Evolutionary conservation across 2,797 vertebrate genomes (phyloP), one percentile per base, ranked within the genome.

Genomic region (Anguilla anguilla): DNA sequence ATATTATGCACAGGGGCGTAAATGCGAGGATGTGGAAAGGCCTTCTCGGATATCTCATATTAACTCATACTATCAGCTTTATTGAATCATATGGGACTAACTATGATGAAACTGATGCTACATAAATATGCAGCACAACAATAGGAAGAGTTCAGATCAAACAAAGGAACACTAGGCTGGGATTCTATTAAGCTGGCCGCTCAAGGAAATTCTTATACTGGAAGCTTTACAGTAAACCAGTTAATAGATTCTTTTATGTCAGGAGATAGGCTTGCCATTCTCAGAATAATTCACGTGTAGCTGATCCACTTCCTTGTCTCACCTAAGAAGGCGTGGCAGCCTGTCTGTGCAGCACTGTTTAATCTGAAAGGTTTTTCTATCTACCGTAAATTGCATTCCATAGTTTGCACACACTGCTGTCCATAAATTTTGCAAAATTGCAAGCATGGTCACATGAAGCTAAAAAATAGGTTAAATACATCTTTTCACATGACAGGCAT

Each of bases 131-230:
- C 22, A 22, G 17, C 22, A 39, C 11, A 84, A 61, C 28, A 61
- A 31, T 4, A 84, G n/a, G 0, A 84, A 55, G 4, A 6, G n/a
- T 57, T 84, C 15, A 7, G 6, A 15, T 15, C 35, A 55, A n/a
- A 82, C 22, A 85, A 22, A 39, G 43, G 15, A 46, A 82, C 59
- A 1, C 35, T 53, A 79, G 74, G 13, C 69, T 83, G 79, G 46
- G 43, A 51, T 46, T 19, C 57, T 64, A 49, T 59, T 28, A 43
- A 28, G 6, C 55, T 25, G 43, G 17, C 13, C 17, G 35, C 28
- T 83, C 86, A 59, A 87, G 86, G 86, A 87, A 87, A 83, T 28
- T 25, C 15, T 25, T 25, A 59, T 59, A 61, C n/a, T 6, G 43
- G 25, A 28, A 19, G 46, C 46, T 15, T 87, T 87, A 69, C 86